Conservation (phyloP, 2,888 invertebrate species). For the Mimumesa dahlbomi region DNA sequence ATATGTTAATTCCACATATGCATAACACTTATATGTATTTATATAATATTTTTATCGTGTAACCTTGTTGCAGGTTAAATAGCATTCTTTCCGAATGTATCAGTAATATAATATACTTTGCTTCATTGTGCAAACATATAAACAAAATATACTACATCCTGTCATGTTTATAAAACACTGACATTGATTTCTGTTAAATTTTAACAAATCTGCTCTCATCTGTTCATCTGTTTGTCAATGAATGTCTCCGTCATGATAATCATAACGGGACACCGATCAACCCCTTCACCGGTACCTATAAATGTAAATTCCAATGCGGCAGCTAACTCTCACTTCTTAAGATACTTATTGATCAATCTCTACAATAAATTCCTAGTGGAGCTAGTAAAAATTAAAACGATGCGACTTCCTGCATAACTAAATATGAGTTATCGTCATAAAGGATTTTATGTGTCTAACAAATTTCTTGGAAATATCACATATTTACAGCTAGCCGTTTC, state of each 20-base stretch:
- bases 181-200: slow-evolving; percentile 79
- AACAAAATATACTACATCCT: slow-evolving; percentile 77
- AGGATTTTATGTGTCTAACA: slow-evolving; percentile 42
- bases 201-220: slow-evolving; percentile 75
- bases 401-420: slow-evolving; percentile 50
- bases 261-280: slow-evolving; percentile 34
- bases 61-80: slow-evolving; percentile 72
- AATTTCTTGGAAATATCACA: slow-evolving; percentile 48
- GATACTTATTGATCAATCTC: slow-evolving; percentile 24
- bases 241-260: slow-evolving; percentile 32
- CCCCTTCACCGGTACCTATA: slow-evolving; percentile 36
- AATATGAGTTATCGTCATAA: slow-evolving; percentile 38
- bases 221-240: slow-evolving; percentile 33
- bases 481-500: slow-evolving; percentile 45
- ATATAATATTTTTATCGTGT: slow-evolving; percentile 59
- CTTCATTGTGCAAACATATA: slow-evolving; percentile 76
- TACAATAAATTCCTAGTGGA: slow-evolving; percentile 35
- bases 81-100: slow-evolving; percentile 75
- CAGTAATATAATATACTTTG: slow-evolving; percentile 70
- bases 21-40: slow-evolving; percentile 69
- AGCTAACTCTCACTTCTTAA: slow-evolving; percentile 53
- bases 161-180: slow-evolving; percentile 80
- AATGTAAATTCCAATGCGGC: slow-evolving; percentile 49
- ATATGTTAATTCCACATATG: slow-evolving; percentile 70
- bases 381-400: slow-evolving; percentile 43